Conservation (phyloP, 2,888 invertebrate species). For the Campaea margaritaria region DNA sequence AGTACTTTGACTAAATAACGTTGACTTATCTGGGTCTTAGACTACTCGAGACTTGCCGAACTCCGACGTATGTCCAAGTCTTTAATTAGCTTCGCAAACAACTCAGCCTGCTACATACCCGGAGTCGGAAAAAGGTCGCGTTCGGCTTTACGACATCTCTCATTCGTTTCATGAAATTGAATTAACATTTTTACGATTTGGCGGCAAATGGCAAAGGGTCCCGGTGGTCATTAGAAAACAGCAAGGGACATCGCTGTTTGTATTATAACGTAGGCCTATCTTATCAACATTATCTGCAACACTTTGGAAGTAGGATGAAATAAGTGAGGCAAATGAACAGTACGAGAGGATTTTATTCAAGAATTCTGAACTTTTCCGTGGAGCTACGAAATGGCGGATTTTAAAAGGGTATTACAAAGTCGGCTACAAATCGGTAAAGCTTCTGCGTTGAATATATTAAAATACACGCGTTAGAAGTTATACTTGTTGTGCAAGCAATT, state of each 20-base stretch:
- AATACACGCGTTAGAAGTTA: too few relatives aligned
- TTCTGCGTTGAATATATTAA: too few relatives aligned
- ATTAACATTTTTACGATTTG: conserved; percentile 75
- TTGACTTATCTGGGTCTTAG: too few relatives aligned
- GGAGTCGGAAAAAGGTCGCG: conserved; percentile 38
- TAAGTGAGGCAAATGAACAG: background rate
- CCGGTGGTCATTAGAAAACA: conserved; percentile 61
- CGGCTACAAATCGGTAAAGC: too few relatives aligned
- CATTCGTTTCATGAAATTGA: conserved; percentile 57
- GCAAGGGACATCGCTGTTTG: conserved; percentile 38
- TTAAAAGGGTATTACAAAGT: too few relatives aligned
- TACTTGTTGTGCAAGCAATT: too few relatives aligned
- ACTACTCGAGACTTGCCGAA: too few relatives aligned
- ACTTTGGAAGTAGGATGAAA: background rate
- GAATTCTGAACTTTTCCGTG: background rate
- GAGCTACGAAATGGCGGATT: background rate
- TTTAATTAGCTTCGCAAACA: conserved; percentile 33
- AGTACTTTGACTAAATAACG: too few relatives aligned
- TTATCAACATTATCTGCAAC: conserved; percentile 27
- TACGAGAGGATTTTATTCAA: background rate
- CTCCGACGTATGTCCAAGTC: conserved; percentile 4
- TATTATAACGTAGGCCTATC: conserved; percentile 10
- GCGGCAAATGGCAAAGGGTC: conserved; percentile 63
- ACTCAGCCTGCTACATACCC: conserved; percentile 27
- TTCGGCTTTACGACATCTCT: conserved; percentile 64